Conservation (phyloP, 2,113 vertebrate genomes). For the Mastomys natalensis region DNA sequence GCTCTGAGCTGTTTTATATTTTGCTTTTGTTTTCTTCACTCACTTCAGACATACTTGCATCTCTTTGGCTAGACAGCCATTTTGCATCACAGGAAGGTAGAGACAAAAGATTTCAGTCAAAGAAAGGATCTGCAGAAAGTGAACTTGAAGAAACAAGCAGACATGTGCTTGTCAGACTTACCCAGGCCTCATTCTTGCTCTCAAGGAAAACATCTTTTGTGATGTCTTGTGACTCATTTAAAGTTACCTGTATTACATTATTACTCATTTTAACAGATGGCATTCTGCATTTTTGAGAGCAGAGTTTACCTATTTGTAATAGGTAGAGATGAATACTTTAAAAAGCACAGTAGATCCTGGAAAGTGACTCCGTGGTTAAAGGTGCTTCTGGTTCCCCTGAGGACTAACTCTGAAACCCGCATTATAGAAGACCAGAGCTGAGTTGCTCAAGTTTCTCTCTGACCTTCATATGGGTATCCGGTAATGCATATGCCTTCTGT, state of each 20-base stretch:
- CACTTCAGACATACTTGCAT: background rate
- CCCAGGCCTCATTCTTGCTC: background rate
- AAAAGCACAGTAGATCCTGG: background rate
- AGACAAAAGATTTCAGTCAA: background rate
- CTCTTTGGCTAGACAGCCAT: slow-evolving; percentile 11
- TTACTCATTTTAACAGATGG: background rate
- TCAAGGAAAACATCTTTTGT: background rate
- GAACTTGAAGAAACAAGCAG: background rate
- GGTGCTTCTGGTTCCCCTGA: too few species aligned
- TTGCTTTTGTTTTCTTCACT: background rate
- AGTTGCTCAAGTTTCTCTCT: background rate
- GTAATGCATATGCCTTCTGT: too few species aligned
- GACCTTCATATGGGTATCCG: too few species aligned
- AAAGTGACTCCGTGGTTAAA: too few species aligned
- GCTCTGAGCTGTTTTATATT: background rate
- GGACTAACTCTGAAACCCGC: background rate
- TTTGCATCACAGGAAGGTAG: slow-evolving; percentile 4
- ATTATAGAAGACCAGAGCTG: background rate
- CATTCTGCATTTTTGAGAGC: background rate
- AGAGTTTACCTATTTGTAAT: background rate
- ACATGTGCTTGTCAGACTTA: background rate
- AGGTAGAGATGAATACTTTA: background rate
- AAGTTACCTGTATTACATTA: background rate
- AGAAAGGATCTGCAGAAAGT: slow-evolving; percentile 12
- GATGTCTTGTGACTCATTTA: background rate